These are phyloP conservation scores for Morinoia aosen DNA, from an alignment of 2,888 invertebrate species.

Conservation along the genomic window DNA sequence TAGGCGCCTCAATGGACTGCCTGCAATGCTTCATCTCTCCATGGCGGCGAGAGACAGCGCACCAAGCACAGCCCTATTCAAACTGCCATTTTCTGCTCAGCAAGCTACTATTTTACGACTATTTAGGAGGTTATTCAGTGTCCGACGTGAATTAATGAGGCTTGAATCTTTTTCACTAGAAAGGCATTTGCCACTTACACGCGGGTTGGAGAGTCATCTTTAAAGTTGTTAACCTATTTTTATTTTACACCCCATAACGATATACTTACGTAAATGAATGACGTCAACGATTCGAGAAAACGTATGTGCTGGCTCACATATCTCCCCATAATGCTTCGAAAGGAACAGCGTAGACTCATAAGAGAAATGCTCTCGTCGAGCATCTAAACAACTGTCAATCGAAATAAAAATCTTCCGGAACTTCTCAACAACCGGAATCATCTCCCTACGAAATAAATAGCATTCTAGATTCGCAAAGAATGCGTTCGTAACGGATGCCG, in stretches of 20 bases:
- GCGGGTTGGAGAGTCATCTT: not conserved
- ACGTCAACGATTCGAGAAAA: no score
- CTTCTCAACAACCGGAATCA: no score
- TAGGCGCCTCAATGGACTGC: constrained; percentile 3
- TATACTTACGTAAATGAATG: no score
- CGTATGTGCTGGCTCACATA: no score
- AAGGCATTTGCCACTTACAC: not conserved
- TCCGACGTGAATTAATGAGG: not conserved
- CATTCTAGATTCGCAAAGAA: no score
- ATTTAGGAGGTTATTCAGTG: not conserved
- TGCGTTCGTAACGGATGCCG: no score
- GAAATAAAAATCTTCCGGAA: no score
- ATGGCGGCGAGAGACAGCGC: not conserved
- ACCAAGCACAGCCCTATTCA: not conserved
- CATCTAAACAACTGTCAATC: no score
- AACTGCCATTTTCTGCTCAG: not conserved
- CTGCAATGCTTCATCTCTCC: constrained; percentile 10
- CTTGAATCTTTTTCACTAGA: not conserved
- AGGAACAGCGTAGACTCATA: no score
- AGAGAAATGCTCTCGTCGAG: no score
- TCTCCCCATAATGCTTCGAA: no score
- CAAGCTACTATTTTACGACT: not conserved
- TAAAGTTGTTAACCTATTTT: not conserved
- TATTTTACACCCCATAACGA: not conserved
- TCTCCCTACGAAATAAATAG: no score